Percentiles rank a stretch among this genome's conserved stretches.
These are phyloP conservation scores for Meandrusa payeni DNA, from an alignment of 2,888 invertebrate genomes.

Conservation along the genomic window DNA sequence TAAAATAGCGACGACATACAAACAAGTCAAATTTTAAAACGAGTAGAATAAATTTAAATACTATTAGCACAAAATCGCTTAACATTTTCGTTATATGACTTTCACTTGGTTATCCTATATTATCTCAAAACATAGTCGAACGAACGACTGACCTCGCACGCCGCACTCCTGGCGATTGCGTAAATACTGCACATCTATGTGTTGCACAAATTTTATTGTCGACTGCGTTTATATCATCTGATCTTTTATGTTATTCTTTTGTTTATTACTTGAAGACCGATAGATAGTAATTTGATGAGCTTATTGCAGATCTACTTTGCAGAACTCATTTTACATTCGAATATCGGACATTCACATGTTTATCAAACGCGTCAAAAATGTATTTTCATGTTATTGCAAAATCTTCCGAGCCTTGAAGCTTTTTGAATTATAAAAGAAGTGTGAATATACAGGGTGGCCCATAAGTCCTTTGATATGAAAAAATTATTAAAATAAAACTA, in stretches of 20 bases:
- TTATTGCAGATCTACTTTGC: too few species aligned
- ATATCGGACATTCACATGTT: too few species aligned
- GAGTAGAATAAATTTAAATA: slow-evolving; percentile 18
- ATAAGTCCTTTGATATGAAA: too few species aligned
- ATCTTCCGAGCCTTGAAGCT: too few species aligned
- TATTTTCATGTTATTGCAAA: too few species aligned
- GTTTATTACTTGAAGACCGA: too few species aligned
- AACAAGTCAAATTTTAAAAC: not conserved
- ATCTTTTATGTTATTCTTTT: not conserved
- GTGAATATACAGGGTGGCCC: too few species aligned
- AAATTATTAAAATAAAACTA: too few species aligned
- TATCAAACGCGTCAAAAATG: too few species aligned
- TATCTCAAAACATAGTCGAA: slow-evolving; percentile 19
- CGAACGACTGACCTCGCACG: slow-evolving; percentile 18
- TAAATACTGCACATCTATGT: slow-evolving; percentile 16
- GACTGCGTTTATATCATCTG: slow-evolving; percentile 6
- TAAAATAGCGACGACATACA: too few species aligned
- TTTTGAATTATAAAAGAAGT: too few species aligned
- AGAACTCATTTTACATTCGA: not conserved
- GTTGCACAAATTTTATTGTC: slow-evolving; percentile 8
- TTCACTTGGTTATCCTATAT: slow-evolving; percentile 32
- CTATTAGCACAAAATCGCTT: slow-evolving; percentile 32
- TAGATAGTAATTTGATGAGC: too few species aligned
- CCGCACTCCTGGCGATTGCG: slow-evolving; percentile 19
- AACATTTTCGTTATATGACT: slow-evolving; percentile 34